Evolutionary conservation across 2,113 vertebrate species (phyloP), one percentile per base, ranked within the genome.

Genomic region (Rafetus swinhoei): DNA sequence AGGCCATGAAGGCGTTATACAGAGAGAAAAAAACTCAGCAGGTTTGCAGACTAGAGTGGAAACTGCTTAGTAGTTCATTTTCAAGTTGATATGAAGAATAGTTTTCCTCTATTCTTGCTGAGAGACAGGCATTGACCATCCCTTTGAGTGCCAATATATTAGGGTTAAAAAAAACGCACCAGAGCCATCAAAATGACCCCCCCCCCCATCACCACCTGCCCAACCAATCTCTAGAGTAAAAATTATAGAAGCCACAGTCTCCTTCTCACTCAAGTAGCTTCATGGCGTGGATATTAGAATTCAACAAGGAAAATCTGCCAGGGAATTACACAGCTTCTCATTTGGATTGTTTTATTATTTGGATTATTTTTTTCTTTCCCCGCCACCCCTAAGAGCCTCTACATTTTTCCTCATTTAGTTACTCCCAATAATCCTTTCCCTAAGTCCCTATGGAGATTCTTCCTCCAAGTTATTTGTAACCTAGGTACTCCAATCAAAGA

Each of bases 21-120:
- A 65, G 35, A 13, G 86, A 14, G 16, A 7, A 88, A 29, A 82
- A 88, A 81, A 82, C 45, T 45, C 45, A 45, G 45, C 45, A 22
- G 94, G 80, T 39, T 56, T 88, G 35, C 54, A 69, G 85, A 45
- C 12, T 81, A 25, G 62, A 55, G 22, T n/a, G 56, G 52, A 96
- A 95, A 59, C 18, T 87, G 29, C 27, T 65, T 39, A n/a, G 81
- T 14, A 59, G 50, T 21, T 93, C 79, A 89, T 92, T 96, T 95
- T 95, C 79, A 81, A 11, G n/a, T 50, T 54, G 86, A 72, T 62
- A 13, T 27, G 10, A 2, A 2, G 11, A 16, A 25, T 55, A 32
- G 1, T 2, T 7, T 84, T 55, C 13, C 13, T 6, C 74, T 77
- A 39, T 77, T 7, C 3, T 21, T 80, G 16, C 52, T 65, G 8